Conservation (phyloP, 2,888 invertebrate species). For the Hedya salicella region DNA sequence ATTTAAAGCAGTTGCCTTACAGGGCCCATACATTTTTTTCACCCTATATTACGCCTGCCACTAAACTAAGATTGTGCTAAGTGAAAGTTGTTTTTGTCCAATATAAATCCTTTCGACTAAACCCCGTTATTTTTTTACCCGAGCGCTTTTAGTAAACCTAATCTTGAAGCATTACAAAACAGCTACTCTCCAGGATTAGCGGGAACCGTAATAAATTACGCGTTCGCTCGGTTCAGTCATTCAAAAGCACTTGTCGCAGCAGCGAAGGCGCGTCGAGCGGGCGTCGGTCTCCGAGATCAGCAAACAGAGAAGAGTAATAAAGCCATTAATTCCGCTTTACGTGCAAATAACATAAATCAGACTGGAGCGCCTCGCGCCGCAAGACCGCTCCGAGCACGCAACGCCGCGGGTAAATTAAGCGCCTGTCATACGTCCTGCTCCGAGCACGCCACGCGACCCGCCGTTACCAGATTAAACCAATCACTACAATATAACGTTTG, state of each 20-base stretch:
- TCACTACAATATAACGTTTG: conserved; percentile 50
- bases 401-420: conserved; percentile 73
- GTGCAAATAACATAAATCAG: conserved; percentile 85
- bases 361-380: conserved; percentile 75
- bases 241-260: conserved; percentile 67
- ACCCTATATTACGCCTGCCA: not conserved
- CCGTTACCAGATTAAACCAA: conserved; percentile 64
- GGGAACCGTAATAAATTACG: conserved; percentile 56
- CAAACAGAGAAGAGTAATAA: conserved; percentile 82
- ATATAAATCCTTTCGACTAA: conserved; percentile 42
- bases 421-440: conserved; percentile 71
- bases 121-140: conserved; percentile 44
- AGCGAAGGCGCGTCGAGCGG: conserved; percentile 60
- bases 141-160: conserved; percentile 48
- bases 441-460: conserved; percentile 45
- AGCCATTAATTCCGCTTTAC: conserved; percentile 84
- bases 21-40: too few species aligned
- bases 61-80: conserved; percentile 1
- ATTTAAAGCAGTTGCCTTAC: too few species aligned
- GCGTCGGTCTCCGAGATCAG: conserved; percentile 71
- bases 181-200: conserved; percentile 52
- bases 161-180: conserved; percentile 50
- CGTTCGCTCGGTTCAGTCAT: conserved; percentile 66
- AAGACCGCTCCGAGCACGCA: conserved; percentile 72
- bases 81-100: conserved; percentile 27